Evolutionary conservation across 2,113 vertebrate genomes (phyloP).

Genomic region (Phaethon lepturus): DNA sequence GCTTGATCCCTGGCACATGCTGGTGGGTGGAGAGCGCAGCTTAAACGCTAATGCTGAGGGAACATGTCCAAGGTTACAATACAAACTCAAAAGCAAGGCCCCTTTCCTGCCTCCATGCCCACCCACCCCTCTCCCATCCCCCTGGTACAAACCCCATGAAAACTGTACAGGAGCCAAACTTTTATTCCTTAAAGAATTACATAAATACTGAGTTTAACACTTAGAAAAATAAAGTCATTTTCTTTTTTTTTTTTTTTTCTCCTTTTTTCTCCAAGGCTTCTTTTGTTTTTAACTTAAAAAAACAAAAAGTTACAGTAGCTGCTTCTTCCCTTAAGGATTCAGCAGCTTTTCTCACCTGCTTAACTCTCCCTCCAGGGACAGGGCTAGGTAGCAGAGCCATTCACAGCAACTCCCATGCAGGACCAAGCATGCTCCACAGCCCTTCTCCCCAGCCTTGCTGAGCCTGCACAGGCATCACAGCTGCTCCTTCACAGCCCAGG

Average conservation of each 20-base stretch:
- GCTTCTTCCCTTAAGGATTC: conserved; percentile 74
- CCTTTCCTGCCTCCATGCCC: conserved; percentile 60
- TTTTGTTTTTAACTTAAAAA: conserved; percentile 77
- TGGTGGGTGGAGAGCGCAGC: conserved; percentile 35
- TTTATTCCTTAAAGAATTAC: conserved; percentile 85
- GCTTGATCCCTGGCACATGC: conserved; percentile 23
- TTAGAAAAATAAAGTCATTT: conserved; percentile 89
- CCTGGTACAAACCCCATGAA: conserved; percentile 73
- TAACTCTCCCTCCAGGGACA: conserved; percentile 39
- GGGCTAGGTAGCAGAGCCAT: conserved; percentile 64
- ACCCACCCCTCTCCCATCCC: conserved; percentile 50
- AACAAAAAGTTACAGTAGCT: conserved; percentile 79
- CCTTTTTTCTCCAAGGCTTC: conserved; percentile 64
- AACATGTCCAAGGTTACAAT: conserved; percentile 71
- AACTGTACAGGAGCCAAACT: conserved; percentile 77
- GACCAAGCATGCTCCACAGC: conserved; percentile 32
- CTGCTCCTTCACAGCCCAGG: conserved; percentile 1
- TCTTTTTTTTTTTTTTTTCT: conserved; percentile 66
- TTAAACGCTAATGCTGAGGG: conserved; percentile 77
- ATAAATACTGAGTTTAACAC: conserved; percentile 90
- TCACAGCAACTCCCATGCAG: conserved; percentile 71
- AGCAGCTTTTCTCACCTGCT: conserved; percentile 70
- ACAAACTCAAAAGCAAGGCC: conserved; percentile 71
- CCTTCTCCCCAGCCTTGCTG: conserved; percentile 23
- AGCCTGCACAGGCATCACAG: conserved; percentile 14